Percentiles rank a stretch among this genome's conserved stretches.
Conservation (phyloP, 2,888 invertebrate genomes). For the Odontothrips loti region DNA sequence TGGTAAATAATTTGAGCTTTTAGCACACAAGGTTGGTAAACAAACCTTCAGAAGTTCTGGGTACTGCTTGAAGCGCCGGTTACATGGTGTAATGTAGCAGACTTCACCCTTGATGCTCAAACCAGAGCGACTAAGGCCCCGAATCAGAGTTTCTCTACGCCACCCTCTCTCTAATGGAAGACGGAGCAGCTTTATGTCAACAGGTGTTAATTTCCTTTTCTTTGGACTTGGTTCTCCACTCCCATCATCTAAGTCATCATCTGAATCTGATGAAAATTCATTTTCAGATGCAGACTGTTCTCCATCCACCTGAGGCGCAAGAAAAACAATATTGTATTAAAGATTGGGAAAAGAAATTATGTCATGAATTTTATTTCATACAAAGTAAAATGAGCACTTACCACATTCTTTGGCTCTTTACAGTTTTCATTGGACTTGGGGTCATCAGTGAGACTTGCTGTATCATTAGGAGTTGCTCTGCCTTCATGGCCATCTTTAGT, state of each 20-base stretch:
- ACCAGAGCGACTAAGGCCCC: constrained; percentile 79
- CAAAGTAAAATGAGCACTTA: background rate
- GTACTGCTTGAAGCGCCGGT: constrained; percentile 58
- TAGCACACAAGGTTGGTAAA: background rate
- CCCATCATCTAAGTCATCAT: constrained; percentile 6
- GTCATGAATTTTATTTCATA: background rate
- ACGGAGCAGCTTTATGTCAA: constrained; percentile 57
- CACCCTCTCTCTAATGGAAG: constrained; percentile 73
- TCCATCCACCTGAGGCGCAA: background rate
- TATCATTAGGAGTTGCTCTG: background rate
- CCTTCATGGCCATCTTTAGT: background rate
- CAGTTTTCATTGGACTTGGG: background rate
- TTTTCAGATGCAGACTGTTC: background rate
- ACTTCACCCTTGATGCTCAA: constrained; percentile 85
- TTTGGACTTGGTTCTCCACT: constrained; percentile 31
- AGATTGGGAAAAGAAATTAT: background rate
- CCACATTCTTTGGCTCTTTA: constrained; percentile 13
- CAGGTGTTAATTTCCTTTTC: constrained; percentile 35
- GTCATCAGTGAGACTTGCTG: background rate
- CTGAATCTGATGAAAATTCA: background rate
- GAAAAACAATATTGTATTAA: background rate
- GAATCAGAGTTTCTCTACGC: constrained; percentile 88
- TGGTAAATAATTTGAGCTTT: background rate
- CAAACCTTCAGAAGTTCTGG: constrained; percentile 56
- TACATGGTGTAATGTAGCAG: constrained; percentile 70